phyloP scores from a whole-genome alignment of 2,797 vertebrate genomes.

The Brotula barbata region DNA sequence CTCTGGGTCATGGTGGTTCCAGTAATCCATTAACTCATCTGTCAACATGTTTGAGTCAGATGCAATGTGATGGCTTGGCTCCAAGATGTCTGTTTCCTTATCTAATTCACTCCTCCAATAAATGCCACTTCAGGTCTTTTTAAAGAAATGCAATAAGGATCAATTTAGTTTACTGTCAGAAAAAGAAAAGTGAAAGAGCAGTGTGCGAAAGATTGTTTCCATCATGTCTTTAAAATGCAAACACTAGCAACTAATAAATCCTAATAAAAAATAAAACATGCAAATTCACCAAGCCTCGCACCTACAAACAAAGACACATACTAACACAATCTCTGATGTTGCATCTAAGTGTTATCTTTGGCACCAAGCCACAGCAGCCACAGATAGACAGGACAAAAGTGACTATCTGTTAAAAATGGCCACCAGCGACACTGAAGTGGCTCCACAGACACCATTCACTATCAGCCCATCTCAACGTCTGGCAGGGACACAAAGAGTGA shows the following conservation, averaged over 20 bases:
- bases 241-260: too few relatives aligned
- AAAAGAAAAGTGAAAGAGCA: too few relatives aligned
- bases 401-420: slow-evolving; percentile 64
- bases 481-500: slow-evolving; percentile 55
- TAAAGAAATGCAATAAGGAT: too few relatives aligned
- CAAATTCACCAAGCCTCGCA: too few relatives aligned
- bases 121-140: not conserved
- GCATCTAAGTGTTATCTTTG: slow-evolving; percentile 39
- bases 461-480: slow-evolving; percentile 55
- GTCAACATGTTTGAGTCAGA: slow-evolving; percentile 55
- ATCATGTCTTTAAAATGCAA: too few relatives aligned
- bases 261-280: too few relatives aligned
- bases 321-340: slow-evolving; percentile 15
- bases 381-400: slow-evolving; percentile 31
- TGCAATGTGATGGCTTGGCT: slow-evolving; percentile 32
- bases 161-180: too few relatives aligned
- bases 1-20: slow-evolving; percentile 41
- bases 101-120: not conserved
- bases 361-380: slow-evolving; percentile 45
- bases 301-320: too few relatives aligned
- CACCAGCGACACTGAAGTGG: slow-evolving; percentile 40
- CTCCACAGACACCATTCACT: slow-evolving; percentile 50
- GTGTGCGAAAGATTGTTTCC: too few relatives aligned
- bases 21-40: slow-evolving; percentile 69
- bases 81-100: slow-evolving; percentile 33